A percentile compares a stretch with the other conserved stretches of the same genome.
Conservation (phyloP, 2,113 vertebrate genomes). For the Oncorhynchus nerka region DNA sequence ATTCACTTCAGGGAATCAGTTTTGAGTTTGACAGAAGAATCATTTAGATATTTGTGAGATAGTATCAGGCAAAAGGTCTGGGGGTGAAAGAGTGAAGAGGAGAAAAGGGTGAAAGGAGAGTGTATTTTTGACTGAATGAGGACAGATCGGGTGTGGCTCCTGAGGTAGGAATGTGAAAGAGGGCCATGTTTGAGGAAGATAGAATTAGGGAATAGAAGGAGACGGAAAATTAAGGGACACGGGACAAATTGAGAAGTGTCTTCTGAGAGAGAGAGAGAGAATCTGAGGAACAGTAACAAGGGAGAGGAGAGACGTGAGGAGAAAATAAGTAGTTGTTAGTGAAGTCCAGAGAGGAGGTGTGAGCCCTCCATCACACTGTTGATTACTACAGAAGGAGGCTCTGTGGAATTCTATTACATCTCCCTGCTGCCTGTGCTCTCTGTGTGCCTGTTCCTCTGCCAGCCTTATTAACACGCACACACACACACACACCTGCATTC, state of each 20-base stretch:
- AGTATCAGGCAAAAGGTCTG: not conserved
- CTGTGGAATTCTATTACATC: not conserved
- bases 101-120: not conserved
- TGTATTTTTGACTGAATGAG: too few species aligned
- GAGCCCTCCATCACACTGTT: not conserved
- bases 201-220: not conserved
- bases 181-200: too few species aligned
- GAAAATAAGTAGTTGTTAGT: not conserved
- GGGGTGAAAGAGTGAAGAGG: not conserved
- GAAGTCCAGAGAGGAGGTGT: not conserved
- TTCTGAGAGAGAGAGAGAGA: not conserved
- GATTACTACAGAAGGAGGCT: constrained; percentile 1
- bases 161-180: too few species aligned
- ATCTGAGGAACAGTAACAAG: not conserved
- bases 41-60: not conserved
- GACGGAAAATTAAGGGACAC: not conserved
- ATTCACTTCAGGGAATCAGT: not conserved
- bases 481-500: not conserved
- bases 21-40: not conserved
- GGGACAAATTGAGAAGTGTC: too few species aligned
- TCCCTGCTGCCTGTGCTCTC: not conserved
- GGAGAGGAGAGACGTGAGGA: not conserved
- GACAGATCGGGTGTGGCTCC: too few species aligned
- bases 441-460: not conserved
- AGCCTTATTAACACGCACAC: not conserved